Conservation (phyloP, 2,888 invertebrate species). For the Athalia rosae region DNA sequence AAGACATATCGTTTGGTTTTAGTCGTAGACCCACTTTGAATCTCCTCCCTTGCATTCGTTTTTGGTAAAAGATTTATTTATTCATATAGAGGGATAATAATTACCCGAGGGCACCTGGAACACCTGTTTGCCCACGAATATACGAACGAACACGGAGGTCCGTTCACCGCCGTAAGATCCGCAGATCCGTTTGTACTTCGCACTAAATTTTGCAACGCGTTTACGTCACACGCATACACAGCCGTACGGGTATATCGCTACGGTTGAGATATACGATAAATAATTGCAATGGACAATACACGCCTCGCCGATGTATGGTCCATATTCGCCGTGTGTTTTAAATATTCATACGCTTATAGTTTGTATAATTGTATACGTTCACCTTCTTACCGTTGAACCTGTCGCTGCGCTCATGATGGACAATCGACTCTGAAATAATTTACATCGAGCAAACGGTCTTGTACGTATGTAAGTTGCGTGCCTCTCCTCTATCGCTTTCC, state of each 20-base stretch:
- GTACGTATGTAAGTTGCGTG: slow-evolving; percentile 4
- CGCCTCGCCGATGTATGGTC: neutral
- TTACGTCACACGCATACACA: slow-evolving; percentile 5
- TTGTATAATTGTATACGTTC: slow-evolving; percentile 21
- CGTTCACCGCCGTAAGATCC: neutral
- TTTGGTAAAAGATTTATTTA: too few species aligned
- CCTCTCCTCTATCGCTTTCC: too few species aligned
- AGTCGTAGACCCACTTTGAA: too few species aligned
- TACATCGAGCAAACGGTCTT: slow-evolving; percentile 50
- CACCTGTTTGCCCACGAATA: slow-evolving; percentile 26
- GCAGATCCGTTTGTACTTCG: neutral
- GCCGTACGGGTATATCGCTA: neutral
- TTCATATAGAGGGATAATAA: too few species aligned
- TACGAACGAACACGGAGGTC: too few species aligned
- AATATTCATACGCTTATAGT: neutral
- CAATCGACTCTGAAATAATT: slow-evolving; percentile 52
- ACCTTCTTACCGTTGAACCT: slow-evolving; percentile 26
- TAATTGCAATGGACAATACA: slow-evolving; percentile 39
- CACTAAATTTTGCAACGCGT: slow-evolving; percentile 35
- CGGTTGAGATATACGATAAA: slow-evolving; percentile 26
- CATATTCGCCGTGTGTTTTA: neutral
- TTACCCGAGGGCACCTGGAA: slow-evolving; percentile 11
- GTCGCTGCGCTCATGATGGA: slow-evolving; percentile 50
- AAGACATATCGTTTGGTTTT: too few species aligned
- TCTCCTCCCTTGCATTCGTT: neutral